Evolutionary conservation across 2,113 vertebrate genomes (phyloP), one percentile per base, ranked within the genome.

Genomic region (Cariama cristata): DNA sequence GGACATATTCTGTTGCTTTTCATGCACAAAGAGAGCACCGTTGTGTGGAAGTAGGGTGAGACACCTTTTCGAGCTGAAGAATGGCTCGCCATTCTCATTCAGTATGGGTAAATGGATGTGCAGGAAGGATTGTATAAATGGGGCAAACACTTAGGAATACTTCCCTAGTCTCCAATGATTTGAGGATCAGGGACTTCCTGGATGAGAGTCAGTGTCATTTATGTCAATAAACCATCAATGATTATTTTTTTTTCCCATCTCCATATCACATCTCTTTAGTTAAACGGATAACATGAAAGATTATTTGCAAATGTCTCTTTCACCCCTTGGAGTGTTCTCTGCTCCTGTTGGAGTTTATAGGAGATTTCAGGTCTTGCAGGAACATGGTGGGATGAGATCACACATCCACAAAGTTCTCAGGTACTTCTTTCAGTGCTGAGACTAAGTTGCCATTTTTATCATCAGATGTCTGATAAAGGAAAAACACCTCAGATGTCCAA

Each of bases 351-450:
- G 56, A 74, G 11, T 14, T 52, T 8, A 1, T 0, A 62, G 81
- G 40, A 83, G 8, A 11, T 69, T 87, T 62, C 45, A 63, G 40
- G 3, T 47, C 62, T 64, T 86, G 42, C 40, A 89, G 86, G 69
- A 75, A 17, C 1, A 0, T 0, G 3, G 73, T 2, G 3, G 33
- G 50, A 77, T 26, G 62, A 83, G 66, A 4, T 49, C 28, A 72
- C 33, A 6, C 27, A 33, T 60, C 53, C 44, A 14, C 42, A n/a
- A 15, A 45, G 8, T 38, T 94, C 80, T 82, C 58, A 66, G 47
- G 33, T 79, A 55, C 15, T n/a, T 47, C 77, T 47, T 17, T 60
- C 75, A 59, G 60, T 6, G 32, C 26, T 72, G 30, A 69, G 32
- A 74, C 13, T 15, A 68, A 89, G 64, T 17, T 81, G 15, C 9